Evolutionary conservation across 2,113 vertebrate species (phyloP).

Genomic region (Odontophorus gujanensis): DNA sequence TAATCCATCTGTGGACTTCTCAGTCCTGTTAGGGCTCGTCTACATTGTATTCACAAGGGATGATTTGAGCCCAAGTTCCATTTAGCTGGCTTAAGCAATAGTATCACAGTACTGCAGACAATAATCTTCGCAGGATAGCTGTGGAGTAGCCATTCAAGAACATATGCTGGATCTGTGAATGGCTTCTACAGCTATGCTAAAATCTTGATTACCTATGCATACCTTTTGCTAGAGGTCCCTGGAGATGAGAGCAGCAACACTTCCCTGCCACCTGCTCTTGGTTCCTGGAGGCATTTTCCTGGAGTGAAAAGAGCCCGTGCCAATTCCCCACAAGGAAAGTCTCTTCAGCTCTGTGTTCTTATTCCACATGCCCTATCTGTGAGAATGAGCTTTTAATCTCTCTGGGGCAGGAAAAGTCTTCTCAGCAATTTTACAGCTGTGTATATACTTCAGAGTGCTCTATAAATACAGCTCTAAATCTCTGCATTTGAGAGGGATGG

Average conservation of each 20-base stretch:
- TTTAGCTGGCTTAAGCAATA: background rate
- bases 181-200: background rate
- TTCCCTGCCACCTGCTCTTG: slow-evolving; percentile 47
- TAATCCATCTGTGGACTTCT: background rate
- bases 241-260: slow-evolving; percentile 24
- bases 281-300: background rate
- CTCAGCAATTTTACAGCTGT: slow-evolving; percentile 58
- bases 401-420: slow-evolving; percentile 38
- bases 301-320: background rate
- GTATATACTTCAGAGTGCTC: slow-evolving; percentile 35
- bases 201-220: slow-evolving; percentile 24
- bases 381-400: slow-evolving; percentile 51
- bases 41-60: background rate
- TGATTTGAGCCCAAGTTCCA: background rate
- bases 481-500: background rate
- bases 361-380: background rate
- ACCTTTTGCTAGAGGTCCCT: background rate
- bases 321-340: background rate
- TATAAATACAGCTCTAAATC: slow-evolving; percentile 15
- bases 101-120: background rate
- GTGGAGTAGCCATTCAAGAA: background rate
- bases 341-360: background rate
- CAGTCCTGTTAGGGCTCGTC: background rate
- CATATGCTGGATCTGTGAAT: background rate
- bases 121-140: background rate